Conservation (phyloP, 2,113 vertebrate genomes). For the Nestor notabilis region DNA sequence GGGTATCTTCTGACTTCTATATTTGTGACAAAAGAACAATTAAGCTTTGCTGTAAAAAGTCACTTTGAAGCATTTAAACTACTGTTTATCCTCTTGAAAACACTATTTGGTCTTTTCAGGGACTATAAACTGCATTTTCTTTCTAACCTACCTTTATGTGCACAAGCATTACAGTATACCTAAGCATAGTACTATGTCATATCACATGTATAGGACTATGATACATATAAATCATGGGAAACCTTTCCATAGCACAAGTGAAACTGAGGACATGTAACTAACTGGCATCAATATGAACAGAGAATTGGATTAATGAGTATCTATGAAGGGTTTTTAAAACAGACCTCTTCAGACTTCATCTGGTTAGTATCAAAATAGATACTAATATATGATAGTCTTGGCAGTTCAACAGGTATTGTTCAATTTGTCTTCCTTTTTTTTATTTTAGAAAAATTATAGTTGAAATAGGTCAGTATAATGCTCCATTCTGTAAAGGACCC, state of each 20-base stretch:
- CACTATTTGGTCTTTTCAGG: background rate
- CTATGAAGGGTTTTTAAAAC: background rate
- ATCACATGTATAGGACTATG: fast-evolving
- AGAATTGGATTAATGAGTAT: background rate
- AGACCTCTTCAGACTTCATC: background rate
- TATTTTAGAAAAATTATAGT: background rate
- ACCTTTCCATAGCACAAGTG: background rate
- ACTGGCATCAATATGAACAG: background rate
- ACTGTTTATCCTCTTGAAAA: background rate
- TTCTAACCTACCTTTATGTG: background rate
- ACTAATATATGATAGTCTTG: background rate
- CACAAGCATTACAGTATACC: background rate
- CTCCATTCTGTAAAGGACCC: background rate
- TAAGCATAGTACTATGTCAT: background rate
- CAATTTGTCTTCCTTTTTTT: background rate
- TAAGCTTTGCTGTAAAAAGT: background rate
- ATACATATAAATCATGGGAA: background rate
- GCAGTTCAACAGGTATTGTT: background rate
- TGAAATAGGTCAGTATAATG: background rate
- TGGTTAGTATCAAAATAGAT: background rate
- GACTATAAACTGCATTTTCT: background rate
- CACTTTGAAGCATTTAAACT: background rate
- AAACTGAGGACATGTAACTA: background rate
- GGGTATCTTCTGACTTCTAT: background rate
- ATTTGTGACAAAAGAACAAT: background rate